Percentiles rank a stretch among this genome's conserved stretches.
These are phyloP conservation scores for Periparus ater DNA, from an alignment of 2,797 vertebrate genomes.

Conservation along the genomic window DNA sequence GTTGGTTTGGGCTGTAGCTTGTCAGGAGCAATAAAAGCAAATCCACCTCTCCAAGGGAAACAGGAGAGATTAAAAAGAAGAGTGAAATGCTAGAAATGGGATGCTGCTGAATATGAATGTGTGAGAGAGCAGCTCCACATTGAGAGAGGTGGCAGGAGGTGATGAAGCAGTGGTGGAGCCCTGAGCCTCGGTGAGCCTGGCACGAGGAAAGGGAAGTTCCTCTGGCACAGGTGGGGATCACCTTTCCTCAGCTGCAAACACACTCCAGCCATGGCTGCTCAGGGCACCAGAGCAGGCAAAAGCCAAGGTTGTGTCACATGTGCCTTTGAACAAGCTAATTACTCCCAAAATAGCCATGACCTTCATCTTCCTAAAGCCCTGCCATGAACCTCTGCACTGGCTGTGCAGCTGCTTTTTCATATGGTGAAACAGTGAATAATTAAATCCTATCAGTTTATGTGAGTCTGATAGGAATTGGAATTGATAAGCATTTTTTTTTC, in stretches of 20 bases:
- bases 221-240: neutral
- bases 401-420: neutral
- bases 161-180: neutral
- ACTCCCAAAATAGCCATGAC: conserved; percentile 23
- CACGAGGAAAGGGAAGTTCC: neutral
- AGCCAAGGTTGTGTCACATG: neutral
- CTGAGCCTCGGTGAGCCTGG: neutral
- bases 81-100: neutral
- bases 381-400: neutral
- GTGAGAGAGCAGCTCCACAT: neutral
- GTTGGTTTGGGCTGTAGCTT: neutral
- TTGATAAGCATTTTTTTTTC: neutral
- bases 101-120: neutral
- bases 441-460: neutral
- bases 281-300: neutral
- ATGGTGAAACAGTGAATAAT: neutral
- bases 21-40: neutral
- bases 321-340: neutral
- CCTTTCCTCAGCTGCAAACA: neutral
- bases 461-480: neutral
- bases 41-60: neutral
- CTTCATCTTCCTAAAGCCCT: neutral
- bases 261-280: rapidly evolving
- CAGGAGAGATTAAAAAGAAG: neutral
- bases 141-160: neutral